Percentiles rank a stretch among this genome's conserved stretches.
Conservation (phyloP, 1,140 invertebrate species). For the Drosophila quadrilineata region DNA sequence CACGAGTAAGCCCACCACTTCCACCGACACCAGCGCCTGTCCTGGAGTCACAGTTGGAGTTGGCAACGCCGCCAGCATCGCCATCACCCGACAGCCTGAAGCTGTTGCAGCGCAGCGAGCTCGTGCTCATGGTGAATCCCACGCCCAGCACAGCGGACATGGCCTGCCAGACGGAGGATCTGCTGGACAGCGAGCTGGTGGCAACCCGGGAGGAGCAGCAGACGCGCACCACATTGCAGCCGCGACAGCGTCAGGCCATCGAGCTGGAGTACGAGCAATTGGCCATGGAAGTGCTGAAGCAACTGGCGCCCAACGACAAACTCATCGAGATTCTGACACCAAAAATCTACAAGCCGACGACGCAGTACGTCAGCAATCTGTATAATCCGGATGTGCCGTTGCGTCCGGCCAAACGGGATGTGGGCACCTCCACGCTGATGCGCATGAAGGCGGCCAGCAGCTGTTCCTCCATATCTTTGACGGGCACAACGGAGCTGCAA, state of each 20-base stretch:
- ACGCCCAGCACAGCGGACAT: conserved; percentile 84
- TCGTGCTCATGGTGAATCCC: conserved; percentile 84
- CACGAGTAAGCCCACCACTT: not conserved
- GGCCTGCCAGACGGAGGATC: conserved; percentile 85
- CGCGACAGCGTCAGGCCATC: conserved; percentile 85
- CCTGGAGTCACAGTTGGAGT: conserved; percentile 10
- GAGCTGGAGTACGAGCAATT: conserved; percentile 91
- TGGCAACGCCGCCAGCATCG: not conserved
- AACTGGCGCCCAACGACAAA: conserved; percentile 86
- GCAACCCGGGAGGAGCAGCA: conserved; percentile 55
- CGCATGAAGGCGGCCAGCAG: conserved; percentile 50
- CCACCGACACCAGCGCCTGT: conserved; percentile 12
- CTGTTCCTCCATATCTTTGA: not conserved
- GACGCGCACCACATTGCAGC: conserved; percentile 69
- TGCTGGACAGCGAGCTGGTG: conserved; percentile 53
- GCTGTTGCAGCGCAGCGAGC: conserved; percentile 84
- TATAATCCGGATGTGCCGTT: conserved; percentile 87
- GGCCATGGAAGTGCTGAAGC: conserved; percentile 87
- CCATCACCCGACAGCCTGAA: conserved; percentile 71
- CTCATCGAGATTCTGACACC: conserved; percentile 88
- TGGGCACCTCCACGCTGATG: conserved; percentile 76
- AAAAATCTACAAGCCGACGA: conserved; percentile 87
- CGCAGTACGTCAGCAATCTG: conserved; percentile 90
- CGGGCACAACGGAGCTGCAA: conserved; percentile 29
- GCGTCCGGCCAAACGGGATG: conserved; percentile 82